These are phyloP conservation scores for Acanthopagrus latus DNA, from an alignment of 2,797 vertebrate species.

Conservation along the genomic window DNA sequence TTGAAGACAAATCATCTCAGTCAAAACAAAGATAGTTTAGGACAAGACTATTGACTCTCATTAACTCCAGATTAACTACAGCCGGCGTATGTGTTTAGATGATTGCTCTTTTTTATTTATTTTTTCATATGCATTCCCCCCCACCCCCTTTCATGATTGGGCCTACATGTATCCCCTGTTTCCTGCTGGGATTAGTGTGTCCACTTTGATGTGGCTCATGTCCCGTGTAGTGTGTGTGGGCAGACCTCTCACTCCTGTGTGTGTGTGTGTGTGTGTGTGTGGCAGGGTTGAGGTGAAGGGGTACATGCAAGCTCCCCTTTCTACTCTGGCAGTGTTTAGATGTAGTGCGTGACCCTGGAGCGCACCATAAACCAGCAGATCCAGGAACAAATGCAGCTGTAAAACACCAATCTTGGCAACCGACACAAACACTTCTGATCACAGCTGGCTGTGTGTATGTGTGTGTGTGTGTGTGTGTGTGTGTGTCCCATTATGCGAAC, in stretches of 20 bases:
- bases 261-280: conserved; percentile 55
- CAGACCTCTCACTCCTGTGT: conserved; percentile 31
- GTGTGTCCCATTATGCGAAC: conserved; percentile 14
- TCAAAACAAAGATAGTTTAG: conserved; percentile 29
- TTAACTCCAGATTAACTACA: conserved; percentile 58
- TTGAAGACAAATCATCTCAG: conserved; percentile 31
- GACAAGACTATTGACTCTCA: conserved; percentile 34
- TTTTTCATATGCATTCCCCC: conserved; percentile 48
- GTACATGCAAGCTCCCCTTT: conserved; percentile 45
- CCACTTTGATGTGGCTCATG: conserved; percentile 74
- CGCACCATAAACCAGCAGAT: conserved; percentile 69
- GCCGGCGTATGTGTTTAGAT: conserved; percentile 46
- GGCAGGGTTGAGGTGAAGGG: conserved; percentile 57
- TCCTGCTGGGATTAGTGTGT: conserved; percentile 69
- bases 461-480: conserved; percentile 27
- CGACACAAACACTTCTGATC: conserved; percentile 66
- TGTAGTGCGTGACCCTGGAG: conserved; percentile 59
- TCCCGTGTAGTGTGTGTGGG: conserved; percentile 59
- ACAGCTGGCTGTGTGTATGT: conserved; percentile 46
- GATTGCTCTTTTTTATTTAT: conserved; percentile 49
- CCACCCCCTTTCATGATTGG: conserved; percentile 52
- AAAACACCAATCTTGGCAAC: conserved; percentile 74
- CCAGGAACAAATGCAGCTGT: conserved; percentile 75
- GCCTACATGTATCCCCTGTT: conserved; percentile 50
- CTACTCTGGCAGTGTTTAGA: conserved; percentile 70